Conservation (phyloP, 2,113 vertebrate species). For the Cottus gobio region DNA sequence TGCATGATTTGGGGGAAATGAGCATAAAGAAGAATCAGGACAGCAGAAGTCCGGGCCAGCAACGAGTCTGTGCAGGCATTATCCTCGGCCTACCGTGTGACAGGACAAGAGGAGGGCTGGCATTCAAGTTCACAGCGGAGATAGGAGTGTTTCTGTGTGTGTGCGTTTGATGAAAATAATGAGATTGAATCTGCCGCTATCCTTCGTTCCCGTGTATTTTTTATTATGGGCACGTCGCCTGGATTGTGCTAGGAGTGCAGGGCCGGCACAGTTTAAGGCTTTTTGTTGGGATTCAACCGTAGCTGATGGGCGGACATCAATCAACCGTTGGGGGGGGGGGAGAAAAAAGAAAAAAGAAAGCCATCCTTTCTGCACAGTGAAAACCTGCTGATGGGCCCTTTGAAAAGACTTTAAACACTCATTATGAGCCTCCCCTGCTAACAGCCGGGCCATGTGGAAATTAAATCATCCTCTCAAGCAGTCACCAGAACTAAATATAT, state of each 20-base stretch:
- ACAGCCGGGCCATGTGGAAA: conserved; percentile 41
- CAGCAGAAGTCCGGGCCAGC: conserved; percentile 40
- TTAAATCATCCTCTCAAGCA: conserved; percentile 30
- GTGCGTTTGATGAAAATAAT: conserved; percentile 64
- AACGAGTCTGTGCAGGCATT: not conserved
- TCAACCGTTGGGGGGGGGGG: conserved; percentile 17
- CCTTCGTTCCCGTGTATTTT: conserved; percentile 44
- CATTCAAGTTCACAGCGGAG: conserved; percentile 41
- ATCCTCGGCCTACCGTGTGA: conserved; percentile 26
- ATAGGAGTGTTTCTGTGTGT: conserved; percentile 42
- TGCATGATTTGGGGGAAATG: conserved; percentile 44
- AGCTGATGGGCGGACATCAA: conserved; percentile 60
- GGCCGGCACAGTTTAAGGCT: conserved; percentile 44
- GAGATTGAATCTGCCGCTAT: conserved; percentile 59
- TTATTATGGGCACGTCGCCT: conserved; percentile 53
- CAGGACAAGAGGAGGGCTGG: conserved; percentile 50
- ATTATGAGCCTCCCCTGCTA: conserved; percentile 43
- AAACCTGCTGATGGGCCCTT: conserved; percentile 56
- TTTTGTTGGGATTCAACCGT: conserved; percentile 63
- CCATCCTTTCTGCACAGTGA: conserved; percentile 40
- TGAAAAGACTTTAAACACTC: conserved; percentile 48
- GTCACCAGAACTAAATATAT: conserved; percentile 33
- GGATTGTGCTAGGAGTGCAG: conserved; percentile 45
- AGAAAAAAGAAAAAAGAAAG: conserved; percentile 10
- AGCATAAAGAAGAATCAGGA: conserved; percentile 16